Base-by-base conservation (phyloP, 1,140 invertebrate species). In the Antheraea pernyi region DNA sequence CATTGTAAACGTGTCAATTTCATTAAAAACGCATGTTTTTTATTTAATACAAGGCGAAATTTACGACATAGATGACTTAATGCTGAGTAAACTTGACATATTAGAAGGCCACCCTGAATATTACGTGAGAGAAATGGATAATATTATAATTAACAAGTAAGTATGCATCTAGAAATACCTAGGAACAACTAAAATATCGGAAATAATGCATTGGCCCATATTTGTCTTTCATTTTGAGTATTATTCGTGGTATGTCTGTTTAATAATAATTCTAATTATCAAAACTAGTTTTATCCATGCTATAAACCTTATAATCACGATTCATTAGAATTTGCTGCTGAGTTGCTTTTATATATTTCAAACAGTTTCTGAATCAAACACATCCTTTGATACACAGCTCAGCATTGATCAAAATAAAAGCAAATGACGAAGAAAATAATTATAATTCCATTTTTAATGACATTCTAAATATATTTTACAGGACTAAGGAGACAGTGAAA, bases 21-120 rank as follows among this genome's bases (percentile, higher is more conserved):
- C 5, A 5, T 39, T 9, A 39, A 39, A 39, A 6, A 48, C 3
- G 3, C 13, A 9, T 48, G 7, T 48, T 48, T 48, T 48, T 48
- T 11, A 48, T 48, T 10, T 48, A n/a, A 53, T 53, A 53, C 13
- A 16, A 77, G 97, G 97, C 10, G 98, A 99, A 93, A 90, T 98
- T 30, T 98, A 97, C 83, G 95, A 97, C 86, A 95, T 99, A 0
- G 97, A 98, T 86, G 93, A 97, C 18, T 93, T 93, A 71, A 97
- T 98, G 95, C 88, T 98, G 0, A 82, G 87, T 8, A 94, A 94
- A 59, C 88, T 98, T 71, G 98, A 99, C 76, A 94, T 95, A 71
- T 83, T 98, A n/a, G 98, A 99, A 91, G 96, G 96, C 61, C 97
- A 98, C 90, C 97, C 97, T 0, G 93, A 95, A 69, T 96, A 96